Evolutionary conservation across 2,113 vertebrate species (phyloP).

Genomic region (Hassar affinis): DNA sequence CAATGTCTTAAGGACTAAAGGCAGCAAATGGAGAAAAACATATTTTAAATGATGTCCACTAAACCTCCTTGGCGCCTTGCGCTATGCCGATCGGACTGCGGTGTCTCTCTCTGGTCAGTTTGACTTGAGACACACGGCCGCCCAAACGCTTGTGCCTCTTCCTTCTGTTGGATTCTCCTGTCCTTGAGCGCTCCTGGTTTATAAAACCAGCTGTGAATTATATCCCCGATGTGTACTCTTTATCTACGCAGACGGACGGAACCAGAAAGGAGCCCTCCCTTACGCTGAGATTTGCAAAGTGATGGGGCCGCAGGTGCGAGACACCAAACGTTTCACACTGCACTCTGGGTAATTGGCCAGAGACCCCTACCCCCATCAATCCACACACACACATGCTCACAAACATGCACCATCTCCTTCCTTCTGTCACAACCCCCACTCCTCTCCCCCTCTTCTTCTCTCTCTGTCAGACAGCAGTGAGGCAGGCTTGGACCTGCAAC

Average conservation of each 20-base stretch:
- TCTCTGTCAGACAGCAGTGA: slow-evolving; percentile 61
- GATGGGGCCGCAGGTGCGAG: slow-evolving; percentile 78
- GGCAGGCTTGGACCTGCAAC: slow-evolving; percentile 78
- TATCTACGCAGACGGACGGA: slow-evolving; percentile 36
- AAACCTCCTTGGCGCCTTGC: slow-evolving; percentile 13
- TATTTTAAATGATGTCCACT: slow-evolving; percentile 21
- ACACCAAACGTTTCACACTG: slow-evolving; percentile 74
- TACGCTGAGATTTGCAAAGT: slow-evolving; percentile 39
- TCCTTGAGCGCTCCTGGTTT: slow-evolving; percentile 46
- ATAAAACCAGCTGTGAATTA: slow-evolving; percentile 45
- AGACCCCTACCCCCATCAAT: slow-evolving; percentile 56
- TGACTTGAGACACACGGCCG: not conserved
- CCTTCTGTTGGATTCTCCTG: slow-evolving; percentile 46
- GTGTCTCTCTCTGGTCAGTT: slow-evolving; percentile 12
- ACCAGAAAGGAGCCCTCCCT: slow-evolving; percentile 23
- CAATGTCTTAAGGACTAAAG: slow-evolving; percentile 20
- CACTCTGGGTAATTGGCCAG: slow-evolving; percentile 83
- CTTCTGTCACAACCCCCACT: slow-evolving; percentile 49
- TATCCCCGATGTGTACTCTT: slow-evolving; percentile 33
- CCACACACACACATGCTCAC: not conserved
- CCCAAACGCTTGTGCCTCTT: not conserved
- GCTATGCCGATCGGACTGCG: not conserved
- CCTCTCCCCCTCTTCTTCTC: slow-evolving; percentile 70
- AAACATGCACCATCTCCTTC: slow-evolving; percentile 50
- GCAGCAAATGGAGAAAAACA: not conserved